These are phyloP conservation scores for Gymnocheta viridis DNA, from an alignment of 2,888 invertebrate genomes.

Conservation along the genomic window DNA sequence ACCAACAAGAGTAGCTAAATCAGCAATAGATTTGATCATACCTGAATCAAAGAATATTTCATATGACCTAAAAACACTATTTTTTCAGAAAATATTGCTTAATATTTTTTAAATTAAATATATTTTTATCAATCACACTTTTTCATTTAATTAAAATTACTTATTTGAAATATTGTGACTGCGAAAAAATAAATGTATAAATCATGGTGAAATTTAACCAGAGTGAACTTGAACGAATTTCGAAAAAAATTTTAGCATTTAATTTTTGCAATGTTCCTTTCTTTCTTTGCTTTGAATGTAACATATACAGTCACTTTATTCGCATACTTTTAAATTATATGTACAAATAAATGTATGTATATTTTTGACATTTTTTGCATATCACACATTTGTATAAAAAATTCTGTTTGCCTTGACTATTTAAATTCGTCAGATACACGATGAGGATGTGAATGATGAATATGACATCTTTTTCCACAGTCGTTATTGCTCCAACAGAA, in stretches of 20 bases:
- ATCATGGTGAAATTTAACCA: not conserved
- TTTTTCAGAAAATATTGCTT: too few species aligned
- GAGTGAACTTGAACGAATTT: not conserved
- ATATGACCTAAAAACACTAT: too few species aligned
- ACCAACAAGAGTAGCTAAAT: too few species aligned
- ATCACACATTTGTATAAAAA: constrained; percentile 8
- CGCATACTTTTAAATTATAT: not conserved
- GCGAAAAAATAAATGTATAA: not conserved
- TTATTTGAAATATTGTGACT: not conserved
- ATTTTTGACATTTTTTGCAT: constrained; percentile 26
- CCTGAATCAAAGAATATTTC: too few species aligned
- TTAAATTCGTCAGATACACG: constrained; percentile 37
- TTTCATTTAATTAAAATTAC: constrained; percentile 13
- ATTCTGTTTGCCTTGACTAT: constrained; percentile 29
- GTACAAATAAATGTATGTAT: not conserved
- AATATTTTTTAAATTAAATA: too few species aligned
- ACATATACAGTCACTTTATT: not conserved
- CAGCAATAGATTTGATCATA: too few species aligned
- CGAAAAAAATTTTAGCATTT: not conserved
- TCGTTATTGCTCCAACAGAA: not conserved
- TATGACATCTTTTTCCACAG: constrained; percentile 23
- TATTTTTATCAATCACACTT: not conserved
- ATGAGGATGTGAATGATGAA: constrained; percentile 22
- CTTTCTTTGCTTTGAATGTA: constrained; percentile 7
- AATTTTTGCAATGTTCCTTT: constrained; percentile 9